Evolutionary conservation across 2,888 invertebrate species (phyloP).

Genomic region (Scaptomyza cyrtandrae): DNA sequence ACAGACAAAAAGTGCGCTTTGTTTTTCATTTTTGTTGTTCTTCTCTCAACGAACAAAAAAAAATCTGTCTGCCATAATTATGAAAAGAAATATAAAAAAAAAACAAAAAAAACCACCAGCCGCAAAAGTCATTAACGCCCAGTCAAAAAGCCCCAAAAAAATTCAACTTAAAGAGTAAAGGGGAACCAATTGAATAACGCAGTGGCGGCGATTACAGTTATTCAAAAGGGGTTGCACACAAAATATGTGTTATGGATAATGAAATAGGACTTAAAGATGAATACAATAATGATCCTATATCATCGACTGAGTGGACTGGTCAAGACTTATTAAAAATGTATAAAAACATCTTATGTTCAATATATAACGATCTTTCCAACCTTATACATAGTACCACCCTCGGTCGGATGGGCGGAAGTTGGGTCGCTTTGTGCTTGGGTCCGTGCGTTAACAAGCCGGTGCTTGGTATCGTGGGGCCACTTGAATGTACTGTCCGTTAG

Average conservation of each 20-base stretch:
- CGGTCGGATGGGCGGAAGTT: no score
- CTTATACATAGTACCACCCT: no score
- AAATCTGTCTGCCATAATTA: conserved; percentile 48
- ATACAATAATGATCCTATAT: not conserved
- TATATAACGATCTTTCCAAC: no score
- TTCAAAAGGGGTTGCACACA: not conserved
- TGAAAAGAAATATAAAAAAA: conserved; percentile 8
- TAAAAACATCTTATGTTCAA: no score
- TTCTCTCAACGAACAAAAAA: conserved; percentile 28
- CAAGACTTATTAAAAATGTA: not conserved
- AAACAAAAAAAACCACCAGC: conserved; percentile 24
- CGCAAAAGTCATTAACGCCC: conserved; percentile 62
- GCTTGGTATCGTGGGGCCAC: no score
- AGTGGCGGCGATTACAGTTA: conserved; percentile 19
- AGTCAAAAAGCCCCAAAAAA: conserved; percentile 52
- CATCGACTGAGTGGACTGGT: fast-evolving
- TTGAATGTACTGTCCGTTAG: no score
- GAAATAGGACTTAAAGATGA: not conserved
- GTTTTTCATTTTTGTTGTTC: conserved; percentile 24
- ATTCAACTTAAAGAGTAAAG: conserved; percentile 33
- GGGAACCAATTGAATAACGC: conserved; percentile 37
- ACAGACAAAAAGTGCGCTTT: conserved; percentile 42
- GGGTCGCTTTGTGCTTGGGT: no score
- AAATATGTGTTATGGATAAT: conserved; percentile 4
- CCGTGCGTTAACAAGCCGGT: no score